Conservation (phyloP, 2,888 invertebrate genomes). For the Rotaria macrura region DNA sequence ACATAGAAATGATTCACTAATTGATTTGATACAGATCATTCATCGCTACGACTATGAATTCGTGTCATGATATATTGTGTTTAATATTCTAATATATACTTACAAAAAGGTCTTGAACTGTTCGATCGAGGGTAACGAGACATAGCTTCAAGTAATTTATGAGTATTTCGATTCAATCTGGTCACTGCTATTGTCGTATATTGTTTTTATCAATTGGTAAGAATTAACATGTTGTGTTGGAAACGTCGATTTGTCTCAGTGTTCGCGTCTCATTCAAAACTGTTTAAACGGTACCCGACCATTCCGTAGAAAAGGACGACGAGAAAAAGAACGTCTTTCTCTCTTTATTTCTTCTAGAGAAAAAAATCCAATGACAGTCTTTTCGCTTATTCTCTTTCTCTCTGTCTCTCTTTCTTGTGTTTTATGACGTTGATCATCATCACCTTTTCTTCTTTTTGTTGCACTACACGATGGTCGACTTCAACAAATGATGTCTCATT, state of each 20-base stretch:
- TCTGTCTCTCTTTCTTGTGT: not conserved
- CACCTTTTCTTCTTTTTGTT: not conserved
- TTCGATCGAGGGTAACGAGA: not conserved
- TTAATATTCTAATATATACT: not conserved
- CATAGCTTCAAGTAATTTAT: not conserved
- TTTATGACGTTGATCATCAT: not conserved
- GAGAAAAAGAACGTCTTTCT: not conserved
- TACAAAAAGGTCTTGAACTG: conserved; percentile 18
- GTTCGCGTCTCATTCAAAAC: not conserved
- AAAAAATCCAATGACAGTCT: not conserved
- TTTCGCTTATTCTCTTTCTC: not conserved
- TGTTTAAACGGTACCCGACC: not conserved
- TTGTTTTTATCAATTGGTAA: not conserved
- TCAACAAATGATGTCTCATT: not conserved
- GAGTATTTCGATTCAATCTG: not conserved
- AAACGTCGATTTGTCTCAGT: not conserved
- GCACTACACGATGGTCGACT: not conserved
- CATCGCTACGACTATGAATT: not conserved
- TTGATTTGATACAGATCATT: not conserved
- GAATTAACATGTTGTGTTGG: not conserved
- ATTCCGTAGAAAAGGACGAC: not conserved
- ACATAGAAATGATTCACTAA: not conserved
- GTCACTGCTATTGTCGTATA: not conserved
- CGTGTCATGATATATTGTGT: not conserved
- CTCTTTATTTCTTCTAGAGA: not conserved